A percentile compares a stretch with the other conserved stretches of the same genome.
These are phyloP conservation scores for Synanthedon vespiformis DNA, from an alignment of 2,888 invertebrate species.

Conservation along the genomic window DNA sequence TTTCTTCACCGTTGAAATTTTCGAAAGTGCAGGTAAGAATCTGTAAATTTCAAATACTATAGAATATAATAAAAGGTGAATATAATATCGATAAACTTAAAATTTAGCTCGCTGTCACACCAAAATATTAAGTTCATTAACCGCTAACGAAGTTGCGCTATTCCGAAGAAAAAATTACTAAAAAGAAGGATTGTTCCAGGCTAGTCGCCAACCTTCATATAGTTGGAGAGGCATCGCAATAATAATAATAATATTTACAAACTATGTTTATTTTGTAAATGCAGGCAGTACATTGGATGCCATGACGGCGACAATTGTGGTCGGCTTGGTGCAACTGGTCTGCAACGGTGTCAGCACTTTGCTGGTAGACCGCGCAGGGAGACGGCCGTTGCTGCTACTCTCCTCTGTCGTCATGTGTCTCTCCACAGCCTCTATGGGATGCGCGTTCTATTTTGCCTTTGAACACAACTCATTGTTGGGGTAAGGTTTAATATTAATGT, in stretches of 20 bases:
- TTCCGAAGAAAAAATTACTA: too few species aligned
- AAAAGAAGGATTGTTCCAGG: too few species aligned
- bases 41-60: not conserved
- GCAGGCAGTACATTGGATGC: constrained; percentile 61
- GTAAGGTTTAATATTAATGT: constrained; percentile 19
- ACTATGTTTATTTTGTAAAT: too few species aligned
- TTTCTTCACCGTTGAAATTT: constrained; percentile 72
- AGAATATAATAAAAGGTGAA: too few species aligned
- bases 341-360: constrained; percentile 64
- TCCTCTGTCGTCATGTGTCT: constrained; percentile 67
- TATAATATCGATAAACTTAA: too few species aligned
- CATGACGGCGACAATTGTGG: constrained; percentile 66
- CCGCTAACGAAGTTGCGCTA: too few species aligned
- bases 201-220: too few species aligned
- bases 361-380: constrained; percentile 72
- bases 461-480: constrained; percentile 46
- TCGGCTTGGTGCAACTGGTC: constrained; percentile 68
- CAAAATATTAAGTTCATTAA: too few species aligned
- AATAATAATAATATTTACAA: too few species aligned
- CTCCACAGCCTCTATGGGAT: constrained; percentile 66
- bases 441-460: constrained; percentile 63
- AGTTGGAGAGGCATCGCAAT: too few species aligned
- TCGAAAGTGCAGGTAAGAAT: constrained; percentile 55
- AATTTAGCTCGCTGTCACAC: too few species aligned
- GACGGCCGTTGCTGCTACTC: constrained; percentile 69